Evolutionary conservation across 2,113 vertebrate genomes (phyloP), one percentile per base, ranked within the genome.

Genomic region (Passerina amoena): DNA sequence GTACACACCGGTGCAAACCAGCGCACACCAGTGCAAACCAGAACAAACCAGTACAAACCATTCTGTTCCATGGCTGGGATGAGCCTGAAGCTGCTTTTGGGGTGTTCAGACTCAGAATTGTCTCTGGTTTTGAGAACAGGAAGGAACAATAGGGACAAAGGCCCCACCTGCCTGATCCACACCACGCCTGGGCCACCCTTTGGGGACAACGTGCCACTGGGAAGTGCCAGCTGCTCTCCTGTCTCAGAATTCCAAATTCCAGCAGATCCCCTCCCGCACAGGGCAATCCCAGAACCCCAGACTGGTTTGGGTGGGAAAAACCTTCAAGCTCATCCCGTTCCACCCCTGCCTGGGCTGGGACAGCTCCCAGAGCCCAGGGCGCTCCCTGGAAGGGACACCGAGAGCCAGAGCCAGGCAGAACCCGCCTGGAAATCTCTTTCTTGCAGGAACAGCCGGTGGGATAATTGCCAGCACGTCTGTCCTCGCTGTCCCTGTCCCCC

Each of bases 51-150:
- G 17, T 5, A 0, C 66, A 56, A 27, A 10, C 47, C 7, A 11
- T 4, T 66, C 78, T 48, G 16, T 14, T 45, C 27, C 11, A 0
- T 14, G 48, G 2, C 40, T 4, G 12, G 50, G 47, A 10, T 9
- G 80, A 80, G 25, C 56, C 51, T 15, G 14, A 27, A 50, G 50
- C 68, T 38, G 48, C 14, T 63, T 80, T 40, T 31, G 61, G 18
- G 6, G 16, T 7, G 4, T 19, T 57, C 38, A n/a, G 64, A 27
- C 20, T 1, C 0, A 0, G 64, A 19, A n/a, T 64, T 53, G 47
- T 5, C 24, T n/a, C 60, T 10, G 35, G 15, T 27, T 69, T 72
- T 2, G 45, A 5, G 11, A 4, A 1, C 3, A 30, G 54, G 2
- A 45, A 60, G 70, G 70, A 38, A 20, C 50, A 14, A 18, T 35